Evolutionary conservation across 1,140 invertebrate genomes (phyloP).

Genomic region (Megalopta genalis): DNA sequence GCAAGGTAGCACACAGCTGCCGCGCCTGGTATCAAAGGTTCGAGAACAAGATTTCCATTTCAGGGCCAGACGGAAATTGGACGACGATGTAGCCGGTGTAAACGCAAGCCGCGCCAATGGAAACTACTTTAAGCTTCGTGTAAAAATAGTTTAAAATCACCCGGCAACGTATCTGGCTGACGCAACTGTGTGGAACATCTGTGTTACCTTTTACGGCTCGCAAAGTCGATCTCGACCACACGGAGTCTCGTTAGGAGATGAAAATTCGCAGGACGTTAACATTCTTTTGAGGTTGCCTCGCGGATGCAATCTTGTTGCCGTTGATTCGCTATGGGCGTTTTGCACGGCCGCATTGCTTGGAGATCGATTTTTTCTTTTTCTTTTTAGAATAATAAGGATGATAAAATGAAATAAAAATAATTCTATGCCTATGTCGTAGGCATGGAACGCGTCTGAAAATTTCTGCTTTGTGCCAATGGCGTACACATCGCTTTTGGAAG

Average conservation of each 20-base stretch:
- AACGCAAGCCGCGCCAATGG: background rate
- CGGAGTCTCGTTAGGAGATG: background rate
- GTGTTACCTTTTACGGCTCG: background rate
- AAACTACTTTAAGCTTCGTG: conserved; percentile 1
- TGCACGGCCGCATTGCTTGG: too few relatives aligned
- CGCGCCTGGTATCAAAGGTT: conserved; percentile 20
- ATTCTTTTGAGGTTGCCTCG: background rate
- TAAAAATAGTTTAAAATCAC: conserved; percentile 29
- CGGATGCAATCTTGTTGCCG: too few relatives aligned
- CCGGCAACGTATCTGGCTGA: background rate
- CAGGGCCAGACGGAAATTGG: conserved; percentile 38
- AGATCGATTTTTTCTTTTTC: too few relatives aligned
- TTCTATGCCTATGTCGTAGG: too few relatives aligned
- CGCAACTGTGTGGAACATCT: background rate
- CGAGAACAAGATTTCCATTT: conserved; percentile 48
- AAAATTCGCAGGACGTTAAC: background rate
- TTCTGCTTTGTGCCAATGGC: background rate
- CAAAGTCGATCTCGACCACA: background rate
- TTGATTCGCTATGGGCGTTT: too few relatives aligned
- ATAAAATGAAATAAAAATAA: too few relatives aligned
- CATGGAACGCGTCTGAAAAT: background rate
- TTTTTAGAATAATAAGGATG: too few relatives aligned
- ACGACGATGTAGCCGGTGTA: conserved; percentile 19
- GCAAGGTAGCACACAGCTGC: background rate
- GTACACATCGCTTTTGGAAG: background rate